phyloP scores from a whole-genome alignment of 2,888 invertebrate species.

The Lysandra coridon region DNA sequence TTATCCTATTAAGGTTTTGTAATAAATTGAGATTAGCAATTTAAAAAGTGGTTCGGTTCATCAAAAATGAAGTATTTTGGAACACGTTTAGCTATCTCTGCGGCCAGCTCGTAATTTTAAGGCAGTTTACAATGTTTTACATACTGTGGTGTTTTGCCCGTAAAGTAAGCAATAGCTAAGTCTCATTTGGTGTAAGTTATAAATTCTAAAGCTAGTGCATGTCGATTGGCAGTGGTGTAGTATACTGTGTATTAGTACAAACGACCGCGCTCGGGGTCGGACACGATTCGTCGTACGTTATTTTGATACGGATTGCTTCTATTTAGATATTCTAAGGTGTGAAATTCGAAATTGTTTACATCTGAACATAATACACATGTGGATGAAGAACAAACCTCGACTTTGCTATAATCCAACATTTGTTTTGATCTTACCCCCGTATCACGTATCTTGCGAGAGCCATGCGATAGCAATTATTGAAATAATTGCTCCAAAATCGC shows the following conservation, averaged over 20 bases:
- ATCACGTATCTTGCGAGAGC: too few relatives aligned
- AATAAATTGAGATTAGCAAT: background rate
- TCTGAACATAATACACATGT: background rate
- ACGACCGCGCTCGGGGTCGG: constrained; percentile 50
- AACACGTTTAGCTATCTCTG: background rate
- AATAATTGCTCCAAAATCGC: too few relatives aligned
- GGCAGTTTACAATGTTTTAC: constrained; percentile 27
- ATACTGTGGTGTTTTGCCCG: constrained; percentile 27
- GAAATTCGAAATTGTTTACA: constrained; percentile 43
- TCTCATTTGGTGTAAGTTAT: constrained; percentile 59
- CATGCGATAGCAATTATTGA: too few relatives aligned
- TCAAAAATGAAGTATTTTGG: constrained; percentile 17
- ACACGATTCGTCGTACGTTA: constrained; percentile 36
- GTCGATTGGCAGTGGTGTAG: constrained; percentile 54
- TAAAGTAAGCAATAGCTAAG: constrained; percentile 50
- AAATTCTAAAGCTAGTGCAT: constrained; percentile 56
- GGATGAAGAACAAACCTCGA: background rate
- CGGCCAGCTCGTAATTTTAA: constrained; percentile 21
- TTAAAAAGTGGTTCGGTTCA: background rate
- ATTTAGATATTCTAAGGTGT: constrained; percentile 70
- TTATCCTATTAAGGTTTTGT: background rate
- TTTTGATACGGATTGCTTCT: constrained; percentile 49
- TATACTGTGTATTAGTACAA: constrained; percentile 78
- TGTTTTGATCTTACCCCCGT: background rate
- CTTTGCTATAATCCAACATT: background rate